Conservation (phyloP, 2,113 vertebrate genomes). For the Pelodiscus sinensis region DNA sequence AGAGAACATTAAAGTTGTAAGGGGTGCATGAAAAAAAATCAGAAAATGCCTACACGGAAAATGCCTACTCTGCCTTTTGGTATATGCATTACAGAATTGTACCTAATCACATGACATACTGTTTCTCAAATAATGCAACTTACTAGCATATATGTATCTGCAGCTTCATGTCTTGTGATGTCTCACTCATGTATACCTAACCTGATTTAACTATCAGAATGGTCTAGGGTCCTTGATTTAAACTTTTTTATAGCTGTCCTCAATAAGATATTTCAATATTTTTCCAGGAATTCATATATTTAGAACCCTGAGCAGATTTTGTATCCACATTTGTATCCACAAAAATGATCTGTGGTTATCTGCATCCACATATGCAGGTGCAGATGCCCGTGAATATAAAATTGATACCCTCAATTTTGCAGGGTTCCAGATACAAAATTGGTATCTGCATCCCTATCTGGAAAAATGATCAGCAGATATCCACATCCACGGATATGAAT, state of each 20-base stretch:
- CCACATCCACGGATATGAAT: too few relatives aligned
- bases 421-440: too few relatives aligned
- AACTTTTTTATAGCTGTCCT: constrained; percentile 2
- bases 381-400: too few relatives aligned
- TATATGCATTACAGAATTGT: constrained; percentile 53
- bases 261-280: constrained; percentile 38
- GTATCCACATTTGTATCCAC: too few relatives aligned
- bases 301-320: too few relatives aligned
- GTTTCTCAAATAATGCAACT: constrained; percentile 27
- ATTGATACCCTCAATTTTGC: too few relatives aligned
- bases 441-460: too few relatives aligned
- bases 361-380: too few relatives aligned
- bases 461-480: too few relatives aligned
- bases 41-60: not conserved
- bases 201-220: constrained; percentile 31
- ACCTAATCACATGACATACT: constrained; percentile 41
- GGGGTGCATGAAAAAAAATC: not conserved
- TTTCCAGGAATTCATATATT: constrained; percentile 46
- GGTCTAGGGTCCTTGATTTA: constrained; percentile 17
- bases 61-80: not conserved
- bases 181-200: not conserved
- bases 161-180: constrained; percentile 49
- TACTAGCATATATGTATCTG: constrained; percentile 49
- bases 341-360: too few relatives aligned
- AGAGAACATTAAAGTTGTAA: not conserved